Base-by-base conservation (phyloP, 2,888 invertebrate species). In the Epicampocera succincta region DNA sequence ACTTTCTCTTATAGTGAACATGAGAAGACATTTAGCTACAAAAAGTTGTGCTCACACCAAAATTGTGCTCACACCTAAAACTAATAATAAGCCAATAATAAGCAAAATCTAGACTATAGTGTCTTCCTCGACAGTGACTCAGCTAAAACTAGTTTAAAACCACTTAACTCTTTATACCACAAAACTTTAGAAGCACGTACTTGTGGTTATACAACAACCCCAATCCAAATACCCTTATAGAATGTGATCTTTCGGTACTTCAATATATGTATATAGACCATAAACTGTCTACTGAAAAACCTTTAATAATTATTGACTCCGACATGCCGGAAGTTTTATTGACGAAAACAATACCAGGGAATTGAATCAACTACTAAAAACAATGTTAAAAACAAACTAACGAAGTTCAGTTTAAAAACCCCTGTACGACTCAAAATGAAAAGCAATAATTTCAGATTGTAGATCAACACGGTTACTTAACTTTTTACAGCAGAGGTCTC, bases 91-190 rank as follows among this genome's bases (percentile, higher is more conserved):
- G 29, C 6, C 6, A 29, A 29, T 29, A 6, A 29, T 29, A 29
- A 29, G 29, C 29, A 29, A 29, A 29, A 29, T n/a, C n/a, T 29
- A 29, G 6, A 29, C 29, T 29, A 29, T 6, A 6, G 29, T 6
- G 3, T 29, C 3, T 29, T 29, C 29, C 29, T 29, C 29, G 3
- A 29, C 29, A 6, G 29, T 29, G 6, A 6, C 29, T 29, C 29
- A 4, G 29, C 29, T 3, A 56, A 56, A 56, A 56, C 56, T 12
- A 56, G 38, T 38, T 17, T 56, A 38, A 56, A 56, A 11, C 17
- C 9, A 56, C 38, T 40, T 11, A 40, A 58, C 12, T 9, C 40
- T 1, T 4, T 58, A 13, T 58, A 58, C 13, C 40, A 58, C 13
- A 17, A 58, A 58, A 58, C 40, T 11, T 3, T 58, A 1, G 40